Evolutionary conservation across 2,888 invertebrate genomes (phyloP), one percentile per base, ranked within the genome.

Genomic region (Apotomis betuletana): DNA sequence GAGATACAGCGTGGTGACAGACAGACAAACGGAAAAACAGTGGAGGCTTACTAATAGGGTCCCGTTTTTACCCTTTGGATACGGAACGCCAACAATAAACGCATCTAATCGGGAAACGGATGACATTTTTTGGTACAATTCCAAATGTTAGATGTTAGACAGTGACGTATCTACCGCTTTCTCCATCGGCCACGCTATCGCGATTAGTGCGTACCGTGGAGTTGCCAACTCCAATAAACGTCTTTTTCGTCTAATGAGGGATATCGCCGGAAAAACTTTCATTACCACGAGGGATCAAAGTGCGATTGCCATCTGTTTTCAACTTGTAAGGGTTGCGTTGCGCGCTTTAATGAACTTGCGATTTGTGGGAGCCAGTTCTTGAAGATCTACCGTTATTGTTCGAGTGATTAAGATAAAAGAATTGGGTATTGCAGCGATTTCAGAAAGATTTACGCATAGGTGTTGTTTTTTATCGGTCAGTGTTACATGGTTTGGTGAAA

Each of bases 221-320:
- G 69, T 73, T 74, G 72, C 68, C 70, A 74, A 74, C 70, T 76
- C 74, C 74, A 69, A 79, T 77, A 75, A 77, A 74, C 75, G 75
- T 77, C 73, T 75, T 76, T 76, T 75, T 71, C 67, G 57, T 71
- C 70, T 75, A 77, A 76, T 76, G 76, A 77, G 72, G 70, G 70
- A 55, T 65, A 73, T 73, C 60, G 64, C n/a, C 27, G 69, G 58
- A 62, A 67, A 70, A 71, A 71, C 57, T 71, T 71, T 69, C 61
- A 69, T 69, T 69, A 61, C 68, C 54, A 27, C 55, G n/a, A 51
- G 49, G 57, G 57, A 71, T 71, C 61, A 67, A 67, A 71, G 13
- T 57, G 49, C 71, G 36, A 71, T 62, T 67, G 51, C 51, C 67
- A 44, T 67, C 67, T 71, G 71, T 57, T 69, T 62, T 57, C 36